phyloP scores from a whole-genome alignment of 2,113 vertebrate species.

The Leiothrix lutea region DNA sequence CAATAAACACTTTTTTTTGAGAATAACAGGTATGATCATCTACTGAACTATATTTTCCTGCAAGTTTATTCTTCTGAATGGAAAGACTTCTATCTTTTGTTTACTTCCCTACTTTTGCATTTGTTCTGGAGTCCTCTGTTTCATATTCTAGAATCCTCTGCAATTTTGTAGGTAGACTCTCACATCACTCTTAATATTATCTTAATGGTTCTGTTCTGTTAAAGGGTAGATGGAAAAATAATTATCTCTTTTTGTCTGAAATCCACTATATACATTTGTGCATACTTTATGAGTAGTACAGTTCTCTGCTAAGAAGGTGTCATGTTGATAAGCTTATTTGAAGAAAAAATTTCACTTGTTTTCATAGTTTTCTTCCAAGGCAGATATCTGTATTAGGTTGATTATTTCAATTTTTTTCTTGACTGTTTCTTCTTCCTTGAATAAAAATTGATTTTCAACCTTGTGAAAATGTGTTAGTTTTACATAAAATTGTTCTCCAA shows the following conservation, averaged over 20 bases:
- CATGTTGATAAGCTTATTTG: neutral
- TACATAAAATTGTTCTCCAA: neutral
- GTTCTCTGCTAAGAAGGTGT: neutral
- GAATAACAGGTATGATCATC: neutral
- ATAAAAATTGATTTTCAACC: neutral
- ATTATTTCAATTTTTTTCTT: neutral
- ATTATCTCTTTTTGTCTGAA: neutral
- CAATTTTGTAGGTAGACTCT: neutral
- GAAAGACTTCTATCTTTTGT: neutral
- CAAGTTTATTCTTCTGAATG: neutral
- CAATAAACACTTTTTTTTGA: neutral
- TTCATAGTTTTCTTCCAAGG: neutral
- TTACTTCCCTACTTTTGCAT: neutral
- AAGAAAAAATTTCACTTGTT: neutral
- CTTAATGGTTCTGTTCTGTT: neutral
- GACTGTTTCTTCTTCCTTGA: neutral
- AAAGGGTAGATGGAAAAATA: neutral
- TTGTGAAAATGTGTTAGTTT: neutral
- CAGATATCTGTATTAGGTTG: neutral
- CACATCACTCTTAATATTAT: neutral
- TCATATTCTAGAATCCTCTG: neutral
- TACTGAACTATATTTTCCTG: neutral
- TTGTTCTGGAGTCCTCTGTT: neutral
- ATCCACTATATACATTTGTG: neutral
- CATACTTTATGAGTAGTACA: neutral